Conservation (phyloP, 2,797 vertebrate genomes). For the Diglossa cyanea region DNA sequence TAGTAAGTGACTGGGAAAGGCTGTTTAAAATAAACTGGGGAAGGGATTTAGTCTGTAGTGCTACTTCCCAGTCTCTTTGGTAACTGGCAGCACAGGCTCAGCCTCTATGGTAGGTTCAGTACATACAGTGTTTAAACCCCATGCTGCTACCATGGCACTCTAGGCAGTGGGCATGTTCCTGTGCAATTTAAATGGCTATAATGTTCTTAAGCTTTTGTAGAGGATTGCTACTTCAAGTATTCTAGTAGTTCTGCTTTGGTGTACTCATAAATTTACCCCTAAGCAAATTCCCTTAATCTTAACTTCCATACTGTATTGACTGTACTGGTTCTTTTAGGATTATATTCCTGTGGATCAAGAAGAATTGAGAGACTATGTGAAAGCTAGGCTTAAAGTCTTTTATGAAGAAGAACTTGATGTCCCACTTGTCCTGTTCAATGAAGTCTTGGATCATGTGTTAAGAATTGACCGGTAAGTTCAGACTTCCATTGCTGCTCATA, state of each 20-base stretch:
- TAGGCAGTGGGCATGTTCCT: not conserved
- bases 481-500: not conserved
- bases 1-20: not conserved
- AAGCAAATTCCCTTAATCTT: not conserved
- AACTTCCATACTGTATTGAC: not conserved
- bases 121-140: not conserved
- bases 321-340: slow-evolving; percentile 78
- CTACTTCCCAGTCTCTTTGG: not conserved
- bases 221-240: not conserved
- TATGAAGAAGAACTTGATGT: slow-evolving; percentile 98
- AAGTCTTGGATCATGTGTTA: slow-evolving; percentile 95
- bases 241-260: not conserved
- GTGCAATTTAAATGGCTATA: not conserved
- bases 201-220: not conserved
- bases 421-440: slow-evolving; percentile 96
- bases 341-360: slow-evolving; percentile 99
- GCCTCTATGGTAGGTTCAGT: not conserved
- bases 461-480: slow-evolving; percentile 89
- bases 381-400: slow-evolving; percentile 97
- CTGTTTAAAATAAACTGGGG: not conserved
- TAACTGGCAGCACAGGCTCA: not conserved
- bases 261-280: not conserved
- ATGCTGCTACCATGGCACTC: fast-evolving
- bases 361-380: slow-evolving; percentile 96
- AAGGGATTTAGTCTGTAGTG: not conserved